These are phyloP conservation scores for Campopleginae sp. DNA, from an alignment of 2,888 invertebrate genomes.

Conservation along the genomic window DNA sequence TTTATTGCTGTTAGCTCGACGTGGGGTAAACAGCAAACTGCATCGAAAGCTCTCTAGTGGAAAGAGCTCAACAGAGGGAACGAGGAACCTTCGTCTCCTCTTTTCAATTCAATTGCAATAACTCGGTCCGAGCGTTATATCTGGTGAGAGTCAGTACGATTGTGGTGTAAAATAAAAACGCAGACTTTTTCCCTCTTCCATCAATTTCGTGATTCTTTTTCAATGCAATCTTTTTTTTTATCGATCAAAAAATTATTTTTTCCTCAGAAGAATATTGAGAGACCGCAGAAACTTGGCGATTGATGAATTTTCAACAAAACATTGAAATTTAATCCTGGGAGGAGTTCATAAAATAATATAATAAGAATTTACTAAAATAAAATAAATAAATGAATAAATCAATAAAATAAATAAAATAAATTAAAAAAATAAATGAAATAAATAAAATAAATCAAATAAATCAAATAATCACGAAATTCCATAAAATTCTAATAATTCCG, in stretches of 20 bases:
- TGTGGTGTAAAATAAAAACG: background rate
- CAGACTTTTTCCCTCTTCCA: background rate
- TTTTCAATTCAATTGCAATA: constrained; percentile 53
- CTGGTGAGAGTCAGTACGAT: background rate
- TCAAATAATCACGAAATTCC: too few species aligned
- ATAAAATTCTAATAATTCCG: too few species aligned
- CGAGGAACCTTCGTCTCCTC: constrained; percentile 1
- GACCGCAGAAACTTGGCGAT: background rate
- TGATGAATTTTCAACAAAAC: background rate
- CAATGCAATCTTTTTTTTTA: background rate
- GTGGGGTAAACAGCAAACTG: constrained; percentile 58
- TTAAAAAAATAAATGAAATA: too few species aligned
- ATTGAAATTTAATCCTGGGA: background rate
- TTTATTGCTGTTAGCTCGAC: constrained; percentile 42
- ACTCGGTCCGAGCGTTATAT: constrained; percentile 8
- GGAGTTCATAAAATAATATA: too few species aligned
- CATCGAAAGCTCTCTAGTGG: constrained; percentile 46
- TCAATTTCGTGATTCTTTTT: background rate
- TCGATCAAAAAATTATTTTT: background rate
- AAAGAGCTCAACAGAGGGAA: constrained; percentile 30
- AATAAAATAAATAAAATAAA: too few species aligned
- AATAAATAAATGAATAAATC: too few species aligned
- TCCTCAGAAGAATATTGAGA: background rate
- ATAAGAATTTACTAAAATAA: too few species aligned
- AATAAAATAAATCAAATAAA: too few species aligned